Conservation (phyloP, 1,140 invertebrate genomes). For the Armadillidium nasatum region DNA sequence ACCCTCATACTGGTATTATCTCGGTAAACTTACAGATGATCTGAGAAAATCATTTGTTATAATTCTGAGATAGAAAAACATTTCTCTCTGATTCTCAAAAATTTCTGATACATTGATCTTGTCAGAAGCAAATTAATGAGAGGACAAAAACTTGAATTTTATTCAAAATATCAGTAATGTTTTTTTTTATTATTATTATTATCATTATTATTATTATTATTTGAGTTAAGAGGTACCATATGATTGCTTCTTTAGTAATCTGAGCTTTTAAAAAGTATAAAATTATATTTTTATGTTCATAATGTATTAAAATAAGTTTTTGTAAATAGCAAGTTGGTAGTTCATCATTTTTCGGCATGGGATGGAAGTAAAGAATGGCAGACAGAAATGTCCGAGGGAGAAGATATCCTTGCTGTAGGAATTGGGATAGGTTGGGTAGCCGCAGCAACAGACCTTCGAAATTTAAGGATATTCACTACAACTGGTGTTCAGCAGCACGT, state of each 20-base stretch:
- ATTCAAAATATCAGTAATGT: no score
- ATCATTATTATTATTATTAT: no score
- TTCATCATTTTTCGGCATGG: slow-evolving; percentile 68
- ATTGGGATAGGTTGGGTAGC: slow-evolving; percentile 70
- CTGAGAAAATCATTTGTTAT: no score
- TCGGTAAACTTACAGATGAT: no score
- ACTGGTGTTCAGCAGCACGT: slow-evolving; percentile 80
- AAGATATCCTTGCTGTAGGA: slow-evolving; percentile 68
- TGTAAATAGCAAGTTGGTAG: slow-evolving; percentile 59
- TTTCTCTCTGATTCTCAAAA: no score
- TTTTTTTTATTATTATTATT: no score
- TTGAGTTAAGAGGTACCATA: slow-evolving; percentile 12
- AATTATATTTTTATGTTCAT: no score
- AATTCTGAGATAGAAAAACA: no score
- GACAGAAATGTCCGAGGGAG: slow-evolving; percentile 65
- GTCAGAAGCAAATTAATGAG: no score
- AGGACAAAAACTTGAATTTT: no score
- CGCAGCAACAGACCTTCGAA: slow-evolving; percentile 65
- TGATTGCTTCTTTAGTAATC: slow-evolving; percentile 45
- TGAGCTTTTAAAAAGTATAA: slow-evolving; percentile 18
- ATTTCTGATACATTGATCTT: no score
- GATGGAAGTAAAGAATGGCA: slow-evolving; percentile 84
- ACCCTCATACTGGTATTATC: no score
- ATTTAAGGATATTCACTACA: slow-evolving; percentile 74
- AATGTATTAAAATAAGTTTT: slow-evolving; percentile 37